Evolutionary conservation across 2,888 invertebrate genomes (phyloP).

Genomic region (Pardosa pseudoannulata): DNA sequence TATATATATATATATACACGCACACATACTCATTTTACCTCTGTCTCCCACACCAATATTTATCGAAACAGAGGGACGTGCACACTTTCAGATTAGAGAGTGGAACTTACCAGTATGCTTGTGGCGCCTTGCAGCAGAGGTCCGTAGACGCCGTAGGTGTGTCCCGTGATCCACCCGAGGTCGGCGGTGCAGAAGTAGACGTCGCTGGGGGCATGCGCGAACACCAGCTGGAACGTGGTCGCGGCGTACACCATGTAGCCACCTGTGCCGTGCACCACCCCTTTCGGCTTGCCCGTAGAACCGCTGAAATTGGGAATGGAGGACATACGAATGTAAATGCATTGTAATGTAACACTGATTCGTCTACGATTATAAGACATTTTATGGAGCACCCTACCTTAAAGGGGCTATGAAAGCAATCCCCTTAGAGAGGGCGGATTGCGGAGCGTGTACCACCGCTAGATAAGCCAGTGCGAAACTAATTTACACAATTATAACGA

Average conservation of each 20-base stretch:
- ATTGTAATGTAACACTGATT: background rate
- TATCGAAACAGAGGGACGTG: too few relatives aligned
- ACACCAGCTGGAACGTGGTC: conserved; percentile 77
- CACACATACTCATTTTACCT: too few relatives aligned
- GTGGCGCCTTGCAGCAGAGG: conserved; percentile 80
- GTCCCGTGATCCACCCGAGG: conserved; percentile 83
- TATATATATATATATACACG: too few relatives aligned
- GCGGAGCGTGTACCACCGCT: too few relatives aligned
- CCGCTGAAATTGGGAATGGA: conserved; percentile 78
- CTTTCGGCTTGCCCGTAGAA: conserved; percentile 81
- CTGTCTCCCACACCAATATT: too few relatives aligned
- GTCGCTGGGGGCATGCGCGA: conserved; percentile 75
- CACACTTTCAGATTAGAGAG: too few relatives aligned
- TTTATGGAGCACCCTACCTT: background rate
- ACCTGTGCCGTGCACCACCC: conserved; percentile 80
- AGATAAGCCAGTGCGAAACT: too few relatives aligned
- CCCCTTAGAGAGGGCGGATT: too few relatives aligned
- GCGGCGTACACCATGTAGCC: conserved; percentile 80
- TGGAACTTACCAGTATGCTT: conserved; percentile 74
- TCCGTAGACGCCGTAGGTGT: conserved; percentile 77
- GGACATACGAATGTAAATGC: background rate
- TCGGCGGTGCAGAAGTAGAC: conserved; percentile 79
- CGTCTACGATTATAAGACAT: background rate
- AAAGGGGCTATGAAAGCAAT: too few relatives aligned
- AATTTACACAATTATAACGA: too few relatives aligned